Percentiles rank a stretch among this genome's conserved stretches.
These are phyloP conservation scores for Acanthurus lineatus DNA, from an alignment of 2,797 vertebrate species.

Conservation along the genomic window DNA sequence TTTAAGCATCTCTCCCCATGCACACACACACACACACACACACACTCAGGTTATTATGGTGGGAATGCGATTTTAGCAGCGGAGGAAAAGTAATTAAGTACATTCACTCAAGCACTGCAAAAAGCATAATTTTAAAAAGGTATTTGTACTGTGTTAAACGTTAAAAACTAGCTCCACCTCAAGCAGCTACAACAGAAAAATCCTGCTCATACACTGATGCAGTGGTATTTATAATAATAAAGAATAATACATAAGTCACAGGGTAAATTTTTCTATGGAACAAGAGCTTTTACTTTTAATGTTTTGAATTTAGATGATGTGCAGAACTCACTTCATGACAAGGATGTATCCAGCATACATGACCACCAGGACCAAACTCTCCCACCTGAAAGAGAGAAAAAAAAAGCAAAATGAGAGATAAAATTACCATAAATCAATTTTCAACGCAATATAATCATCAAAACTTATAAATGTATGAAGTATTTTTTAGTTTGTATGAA, in stretches of 20 bases:
- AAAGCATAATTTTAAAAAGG: too few species aligned
- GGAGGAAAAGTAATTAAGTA: too few species aligned
- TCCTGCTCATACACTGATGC: neutral
- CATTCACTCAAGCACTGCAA: too few species aligned
- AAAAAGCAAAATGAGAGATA: neutral
- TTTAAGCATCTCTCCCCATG: conserved; percentile 2
- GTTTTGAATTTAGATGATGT: neutral
- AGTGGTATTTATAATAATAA: neutral
- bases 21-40: neutral
- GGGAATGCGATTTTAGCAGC: neutral
- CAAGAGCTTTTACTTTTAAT: neutral
- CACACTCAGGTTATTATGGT: neutral
- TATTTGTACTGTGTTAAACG: too few species aligned
- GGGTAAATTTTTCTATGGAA: neutral
- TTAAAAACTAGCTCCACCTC: neutral
- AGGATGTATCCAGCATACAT: conserved; percentile 88
- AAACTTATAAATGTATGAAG: neutral
- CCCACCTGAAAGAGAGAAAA: conserved; percentile 81
- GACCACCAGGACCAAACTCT: conserved; percentile 86
- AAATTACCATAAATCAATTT: neutral
- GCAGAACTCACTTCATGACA: conserved; percentile 87
- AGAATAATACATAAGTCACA: neutral
- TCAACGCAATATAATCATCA: too few species aligned
- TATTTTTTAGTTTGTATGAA: neutral
- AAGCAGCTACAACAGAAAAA: neutral